Evolutionary conservation across 2,888 invertebrate genomes (phyloP).

Genomic region (Lasioglossum vierecki): DNA sequence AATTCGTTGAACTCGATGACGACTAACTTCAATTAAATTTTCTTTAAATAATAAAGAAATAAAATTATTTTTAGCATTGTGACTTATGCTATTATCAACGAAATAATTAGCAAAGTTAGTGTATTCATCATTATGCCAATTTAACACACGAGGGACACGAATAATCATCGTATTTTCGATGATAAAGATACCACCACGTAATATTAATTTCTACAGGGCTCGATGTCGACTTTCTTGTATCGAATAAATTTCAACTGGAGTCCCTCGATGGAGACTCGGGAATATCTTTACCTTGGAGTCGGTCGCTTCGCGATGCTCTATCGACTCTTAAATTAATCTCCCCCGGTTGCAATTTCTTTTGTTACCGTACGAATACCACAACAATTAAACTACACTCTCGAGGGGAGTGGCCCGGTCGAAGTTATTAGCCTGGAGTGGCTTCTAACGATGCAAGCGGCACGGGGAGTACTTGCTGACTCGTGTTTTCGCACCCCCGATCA

Average conservation of each 20-base stretch:
- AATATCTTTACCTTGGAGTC: background rate
- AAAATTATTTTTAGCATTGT: no score
- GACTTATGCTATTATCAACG: no score
- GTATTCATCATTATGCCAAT: no score
- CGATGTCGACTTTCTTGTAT: background rate
- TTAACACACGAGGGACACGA: no score
- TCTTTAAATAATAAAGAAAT: no score
- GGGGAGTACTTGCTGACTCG: conserved; percentile 62
- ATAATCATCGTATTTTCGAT: background rate
- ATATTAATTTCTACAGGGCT: background rate
- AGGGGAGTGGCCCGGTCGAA: conserved; percentile 46
- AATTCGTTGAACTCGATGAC: no score
- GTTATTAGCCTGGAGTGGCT: conserved; percentile 63
- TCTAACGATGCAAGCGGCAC: conserved; percentile 63
- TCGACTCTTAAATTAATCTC: conserved; percentile 21
- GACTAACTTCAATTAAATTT: no score
- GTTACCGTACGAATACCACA: conserved; percentile 41
- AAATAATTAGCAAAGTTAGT: no score
- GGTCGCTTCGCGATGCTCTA: background rate
- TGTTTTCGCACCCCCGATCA: conserved; percentile 69
- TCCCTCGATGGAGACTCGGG: background rate
- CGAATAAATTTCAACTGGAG: background rate
- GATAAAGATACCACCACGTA: background rate
- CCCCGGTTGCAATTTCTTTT: conserved; percentile 32
- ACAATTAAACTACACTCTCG: conserved; percentile 58